Percentiles rank a stretch among this genome's conserved stretches.
These are phyloP conservation scores for Anarsia innoxiella DNA, from an alignment of 2,888 invertebrate genomes.

Conservation along the genomic window DNA sequence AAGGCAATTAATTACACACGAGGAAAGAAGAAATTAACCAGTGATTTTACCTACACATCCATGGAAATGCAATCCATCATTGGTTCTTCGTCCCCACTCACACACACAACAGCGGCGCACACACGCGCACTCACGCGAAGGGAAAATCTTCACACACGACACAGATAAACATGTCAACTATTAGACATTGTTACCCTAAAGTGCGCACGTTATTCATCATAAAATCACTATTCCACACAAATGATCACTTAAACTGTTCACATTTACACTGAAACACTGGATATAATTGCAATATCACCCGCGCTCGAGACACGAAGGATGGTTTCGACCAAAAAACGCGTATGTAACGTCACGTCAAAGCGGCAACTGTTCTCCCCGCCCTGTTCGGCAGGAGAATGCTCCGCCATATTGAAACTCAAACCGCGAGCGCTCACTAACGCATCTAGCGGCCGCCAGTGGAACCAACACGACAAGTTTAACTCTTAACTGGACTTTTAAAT, in stretches of 20 bases:
- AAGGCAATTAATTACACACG: constrained; percentile 34
- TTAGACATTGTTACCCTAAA: constrained; percentile 74
- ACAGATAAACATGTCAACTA: constrained; percentile 76
- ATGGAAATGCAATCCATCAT: constrained; percentile 74
- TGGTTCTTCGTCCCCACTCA: constrained; percentile 62
- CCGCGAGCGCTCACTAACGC: constrained; percentile 40
- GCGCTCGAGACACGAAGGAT: constrained; percentile 68
- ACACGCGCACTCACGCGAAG: constrained; percentile 72
- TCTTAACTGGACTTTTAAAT: too few species aligned
- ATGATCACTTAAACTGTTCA: constrained; percentile 62
- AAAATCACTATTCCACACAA: constrained; percentile 58
- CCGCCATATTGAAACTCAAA: constrained; percentile 69
- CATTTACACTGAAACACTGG: constrained; percentile 63
- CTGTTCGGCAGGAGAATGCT: constrained; percentile 71
- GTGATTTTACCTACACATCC: constrained; percentile 70
- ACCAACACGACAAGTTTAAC: constrained; percentile 28
- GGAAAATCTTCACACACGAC: constrained; percentile 76
- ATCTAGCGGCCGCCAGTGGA: constrained; percentile 49
- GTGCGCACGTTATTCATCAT: constrained; percentile 69
- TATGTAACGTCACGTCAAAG: constrained; percentile 67
- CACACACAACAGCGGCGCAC: constrained; percentile 54
- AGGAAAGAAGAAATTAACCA: constrained; percentile 40
- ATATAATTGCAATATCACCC: constrained; percentile 66
- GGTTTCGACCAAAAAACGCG: constrained; percentile 69
- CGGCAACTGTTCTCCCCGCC: constrained; percentile 73